Percentiles rank a stretch among this genome's conserved stretches.
These are phyloP conservation scores for Pinctada fucata DNA, from an alignment of 2,888 invertebrate species.

Conservation along the genomic window DNA sequence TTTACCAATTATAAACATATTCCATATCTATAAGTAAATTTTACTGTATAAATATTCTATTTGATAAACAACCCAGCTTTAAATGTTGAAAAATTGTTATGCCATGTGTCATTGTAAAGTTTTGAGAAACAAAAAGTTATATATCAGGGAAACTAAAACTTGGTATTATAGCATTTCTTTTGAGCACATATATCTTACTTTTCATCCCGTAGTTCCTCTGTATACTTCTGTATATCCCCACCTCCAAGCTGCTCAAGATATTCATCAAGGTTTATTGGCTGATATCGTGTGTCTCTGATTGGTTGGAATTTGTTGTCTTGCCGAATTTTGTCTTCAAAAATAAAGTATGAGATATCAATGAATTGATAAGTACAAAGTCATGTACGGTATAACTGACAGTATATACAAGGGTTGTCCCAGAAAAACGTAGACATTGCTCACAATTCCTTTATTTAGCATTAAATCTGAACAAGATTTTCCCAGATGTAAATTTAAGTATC, in stretches of 20 bases:
- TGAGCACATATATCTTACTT: conserved; percentile 75
- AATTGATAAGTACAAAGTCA: background rate
- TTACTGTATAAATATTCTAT: no score
- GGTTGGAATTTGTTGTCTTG: conserved; percentile 78
- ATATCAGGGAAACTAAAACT: background rate
- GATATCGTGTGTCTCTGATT: conserved; percentile 68
- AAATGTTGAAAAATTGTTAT: no score
- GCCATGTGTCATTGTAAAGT: no score
- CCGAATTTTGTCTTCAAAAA: conserved; percentile 83
- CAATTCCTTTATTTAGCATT: no score
- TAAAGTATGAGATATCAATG: no score
- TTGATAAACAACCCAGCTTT: no score
- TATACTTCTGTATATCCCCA: conserved; percentile 80
- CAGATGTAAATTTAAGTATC: no score
- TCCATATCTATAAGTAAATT: no score
- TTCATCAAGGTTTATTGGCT: conserved; percentile 76
- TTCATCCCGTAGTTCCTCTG: conserved; percentile 81
- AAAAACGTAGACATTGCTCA: no score
- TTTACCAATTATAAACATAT: no score
- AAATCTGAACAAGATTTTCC: no score
- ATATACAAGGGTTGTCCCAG: background rate
- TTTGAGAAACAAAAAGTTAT: no score
- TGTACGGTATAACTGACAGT: background rate
- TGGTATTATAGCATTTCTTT: background rate
- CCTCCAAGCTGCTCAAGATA: conserved; percentile 78